Evolutionary conservation across 2,797 vertebrate species (phyloP).

Genomic region (Anguilla pacifica): DNA sequence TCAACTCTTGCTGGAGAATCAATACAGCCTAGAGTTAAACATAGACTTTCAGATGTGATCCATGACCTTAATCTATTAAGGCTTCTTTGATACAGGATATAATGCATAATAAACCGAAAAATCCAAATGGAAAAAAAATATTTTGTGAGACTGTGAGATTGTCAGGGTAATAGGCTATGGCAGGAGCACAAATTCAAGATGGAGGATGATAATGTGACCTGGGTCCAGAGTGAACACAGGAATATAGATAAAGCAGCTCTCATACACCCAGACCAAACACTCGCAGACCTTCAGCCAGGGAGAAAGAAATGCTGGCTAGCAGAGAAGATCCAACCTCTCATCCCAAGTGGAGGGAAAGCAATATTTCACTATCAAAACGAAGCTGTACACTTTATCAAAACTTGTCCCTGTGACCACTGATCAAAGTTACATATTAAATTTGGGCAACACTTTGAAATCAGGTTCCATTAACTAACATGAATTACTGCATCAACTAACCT

Average conservation of each 20-base stretch:
- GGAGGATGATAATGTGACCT: conserved; percentile 16
- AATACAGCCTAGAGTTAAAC: neutral
- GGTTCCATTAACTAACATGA: too few relatives aligned
- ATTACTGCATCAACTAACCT: too few relatives aligned
- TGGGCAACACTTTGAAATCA: too few relatives aligned
- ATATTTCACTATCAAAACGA: neutral
- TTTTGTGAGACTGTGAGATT: too few relatives aligned
- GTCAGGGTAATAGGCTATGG: neutral
- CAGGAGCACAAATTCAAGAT: conserved; percentile 7
- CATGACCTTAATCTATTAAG: too few relatives aligned
- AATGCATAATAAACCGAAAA: neutral
- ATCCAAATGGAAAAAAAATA: neutral
- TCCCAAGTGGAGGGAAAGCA: neutral
- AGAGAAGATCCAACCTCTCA: neutral
- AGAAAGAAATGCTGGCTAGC: neutral
- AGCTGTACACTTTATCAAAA: neutral
- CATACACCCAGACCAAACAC: neutral
- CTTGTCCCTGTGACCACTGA: neutral
- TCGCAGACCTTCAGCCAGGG: neutral
- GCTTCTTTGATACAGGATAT: too few relatives aligned
- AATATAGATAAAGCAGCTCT: conserved; percentile 26
- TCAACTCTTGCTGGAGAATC: neutral
- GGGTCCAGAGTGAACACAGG: neutral
- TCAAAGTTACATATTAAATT: neutral
- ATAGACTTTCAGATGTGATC: too few relatives aligned